Base-by-base conservation (phyloP, 2,113 vertebrate species). In the Clarias batrachus region DNA sequence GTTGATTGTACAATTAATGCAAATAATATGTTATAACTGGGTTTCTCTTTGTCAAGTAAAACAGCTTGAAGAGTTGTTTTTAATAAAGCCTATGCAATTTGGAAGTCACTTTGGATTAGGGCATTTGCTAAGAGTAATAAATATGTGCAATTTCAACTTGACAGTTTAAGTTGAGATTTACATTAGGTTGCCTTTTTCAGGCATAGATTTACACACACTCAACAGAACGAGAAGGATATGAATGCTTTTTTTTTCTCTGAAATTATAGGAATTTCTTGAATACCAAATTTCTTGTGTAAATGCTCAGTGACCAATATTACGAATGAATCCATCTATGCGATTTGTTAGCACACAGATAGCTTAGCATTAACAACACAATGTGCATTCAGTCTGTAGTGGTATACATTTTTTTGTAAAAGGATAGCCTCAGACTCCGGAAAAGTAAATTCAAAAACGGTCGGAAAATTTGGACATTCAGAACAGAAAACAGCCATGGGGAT, bases 391-490 rank as follows among this genome's bases (percentile, higher is more conserved):
- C 57, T 41, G 19, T 60, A 3, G 5, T 0, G 1, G 19, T 41
- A 59, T 23, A 11, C 56, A 14, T n/a, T 54, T 27, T 54, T 76
- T 52, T 7, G 25, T 13, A n/a, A 76, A 52, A 25, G 23, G 11
- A 76, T 2, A 76, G 37, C 33, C 17, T 52, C 25, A 52, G 48
- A 27, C 56, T 48, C 71, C 33, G 30, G 3, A 16, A 57, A 79
- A n/a, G 54, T 79, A 30, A 30, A 48, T 74, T 74, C 71, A 76
- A 2, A 52, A 74, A 59, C 21, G n/a, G 27, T 21, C 33, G 57
- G 57, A 60, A 37, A 62, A 81, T 81, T 41, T 62, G 78, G 59
- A 41, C 12, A 62, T 62, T 81, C 21, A 81, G 30, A 81, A 60
- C 30, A 62, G 30, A 81, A 62, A 62, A 60, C 78, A 80, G 56